Percentiles rank a stretch among this genome's conserved stretches.
phyloP scores from a whole-genome alignment of 30 jellyfish, hydroid and myxozoan genomes.

The Hydractinia echinata region DNA sequence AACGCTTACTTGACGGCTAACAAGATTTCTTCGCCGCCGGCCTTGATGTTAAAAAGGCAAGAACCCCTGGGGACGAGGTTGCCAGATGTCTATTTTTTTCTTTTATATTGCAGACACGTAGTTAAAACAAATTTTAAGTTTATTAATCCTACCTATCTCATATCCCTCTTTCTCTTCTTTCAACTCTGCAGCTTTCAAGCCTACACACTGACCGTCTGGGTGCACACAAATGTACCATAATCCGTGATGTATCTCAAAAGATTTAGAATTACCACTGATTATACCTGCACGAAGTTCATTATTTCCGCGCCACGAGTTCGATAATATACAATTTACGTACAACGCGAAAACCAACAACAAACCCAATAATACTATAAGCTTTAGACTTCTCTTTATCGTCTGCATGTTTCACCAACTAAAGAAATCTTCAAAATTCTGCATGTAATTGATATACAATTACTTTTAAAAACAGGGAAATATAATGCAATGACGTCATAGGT shows the following conservation, averaged over 20 bases:
- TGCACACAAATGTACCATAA: neutral
- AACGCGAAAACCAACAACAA: neutral
- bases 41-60: too few species aligned
- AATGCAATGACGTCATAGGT: too few species aligned
- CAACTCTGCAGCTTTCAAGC: neutral
- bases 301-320: conserved; percentile 6
- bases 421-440: too few species aligned
- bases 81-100: too few species aligned
- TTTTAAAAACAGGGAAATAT: too few species aligned
- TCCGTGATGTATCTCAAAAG: neutral
- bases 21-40: too few species aligned
- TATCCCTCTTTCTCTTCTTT: neutral
- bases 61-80: too few species aligned
- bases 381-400: too few species aligned
- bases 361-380: too few species aligned
- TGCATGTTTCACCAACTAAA: too few species aligned
- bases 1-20: too few species aligned
- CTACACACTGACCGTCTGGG: neutral
- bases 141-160: neutral
- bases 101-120: neutral
- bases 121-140: neutral
- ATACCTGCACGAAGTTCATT: neutral
- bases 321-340: neutral
- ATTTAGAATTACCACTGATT: neutral
- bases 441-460: too few species aligned